Evolutionary conservation across 2,888 invertebrate genomes (phyloP), one percentile per base, ranked within the genome.

Genomic region (Melanchra persicariae): DNA sequence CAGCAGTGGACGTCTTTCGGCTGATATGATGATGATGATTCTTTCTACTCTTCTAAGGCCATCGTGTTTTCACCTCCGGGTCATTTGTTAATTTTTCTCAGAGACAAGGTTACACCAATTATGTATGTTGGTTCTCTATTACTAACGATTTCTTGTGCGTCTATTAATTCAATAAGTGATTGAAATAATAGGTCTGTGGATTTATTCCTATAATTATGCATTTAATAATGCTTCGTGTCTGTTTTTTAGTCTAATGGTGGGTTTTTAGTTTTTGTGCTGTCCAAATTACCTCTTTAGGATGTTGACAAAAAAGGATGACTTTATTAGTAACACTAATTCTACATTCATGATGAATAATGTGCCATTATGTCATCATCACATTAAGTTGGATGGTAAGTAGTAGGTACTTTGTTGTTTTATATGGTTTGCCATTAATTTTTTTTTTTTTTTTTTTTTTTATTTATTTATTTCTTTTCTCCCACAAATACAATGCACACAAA

Each of bases 41-140:
- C 22, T 72, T 77, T 79, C n/a, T 40, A 26, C 15, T 15, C 24
- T n/a, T 49, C 47, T 85, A 87, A 89, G 87, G 88, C 77, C 85
- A 86, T 78, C 83, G 8, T 82, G 85, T 87, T 87, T 88, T 89
- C 87, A 88, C 85, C 86, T 89, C 87, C 88, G 85, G 83, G 77
- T 90, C 77, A 85, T 43, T 88, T 89, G 87, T 88, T 86, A 84
- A 78, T 75, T 85, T 88, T 87, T 88, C 87, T 86, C 84, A 84
- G 69, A 76, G 66, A 78, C 78, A 81, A 87, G 85, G 87, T 74
- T 83, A 74, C 58, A 73, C 24, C 85, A 74, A 81, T 81, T 83
- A 85, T 69, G 47, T 69, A 54, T 10, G 51, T 62, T 57, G 22
- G 70, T 77, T 64, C 77, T 84, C 70, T 69, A 77, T 84, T 76